These are phyloP conservation scores for Luscinia luscinia DNA, from an alignment of 2,797 vertebrate genomes.

Conservation along the genomic window DNA sequence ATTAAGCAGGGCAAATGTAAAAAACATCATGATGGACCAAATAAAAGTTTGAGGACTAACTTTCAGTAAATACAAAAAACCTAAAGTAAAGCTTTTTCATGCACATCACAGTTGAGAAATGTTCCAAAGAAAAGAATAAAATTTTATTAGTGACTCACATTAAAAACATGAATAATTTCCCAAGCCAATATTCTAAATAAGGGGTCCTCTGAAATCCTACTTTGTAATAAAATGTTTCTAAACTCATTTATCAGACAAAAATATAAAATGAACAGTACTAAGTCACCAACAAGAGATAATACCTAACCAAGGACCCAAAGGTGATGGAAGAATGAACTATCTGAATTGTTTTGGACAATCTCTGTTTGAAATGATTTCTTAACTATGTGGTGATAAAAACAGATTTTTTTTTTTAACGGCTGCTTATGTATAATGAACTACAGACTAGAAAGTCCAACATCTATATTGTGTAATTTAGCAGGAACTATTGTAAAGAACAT, in stretches of 20 bases:
- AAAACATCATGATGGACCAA: background rate
- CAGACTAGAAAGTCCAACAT: background rate
- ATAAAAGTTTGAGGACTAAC: background rate
- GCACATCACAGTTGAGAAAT: background rate
- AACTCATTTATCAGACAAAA: background rate
- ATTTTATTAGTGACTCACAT: background rate
- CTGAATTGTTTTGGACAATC: background rate
- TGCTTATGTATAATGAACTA: background rate
- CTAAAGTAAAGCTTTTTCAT: background rate
- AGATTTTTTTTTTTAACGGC: background rate
- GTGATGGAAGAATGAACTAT: background rate
- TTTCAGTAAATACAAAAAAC: background rate
- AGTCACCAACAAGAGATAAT: background rate
- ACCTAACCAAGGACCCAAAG: background rate
- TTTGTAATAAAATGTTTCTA: background rate
- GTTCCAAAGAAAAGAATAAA: no score
- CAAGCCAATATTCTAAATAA: background rate
- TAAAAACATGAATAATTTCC: background rate
- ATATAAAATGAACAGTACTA: background rate
- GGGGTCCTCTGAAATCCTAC: background rate
- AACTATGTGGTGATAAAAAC: background rate
- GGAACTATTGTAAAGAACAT: background rate
- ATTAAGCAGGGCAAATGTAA: background rate
- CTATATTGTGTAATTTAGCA: background rate
- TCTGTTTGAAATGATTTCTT: background rate